Base-by-base conservation (phyloP, 2,113 vertebrate species). In the Cyprinodon variegatus region DNA sequence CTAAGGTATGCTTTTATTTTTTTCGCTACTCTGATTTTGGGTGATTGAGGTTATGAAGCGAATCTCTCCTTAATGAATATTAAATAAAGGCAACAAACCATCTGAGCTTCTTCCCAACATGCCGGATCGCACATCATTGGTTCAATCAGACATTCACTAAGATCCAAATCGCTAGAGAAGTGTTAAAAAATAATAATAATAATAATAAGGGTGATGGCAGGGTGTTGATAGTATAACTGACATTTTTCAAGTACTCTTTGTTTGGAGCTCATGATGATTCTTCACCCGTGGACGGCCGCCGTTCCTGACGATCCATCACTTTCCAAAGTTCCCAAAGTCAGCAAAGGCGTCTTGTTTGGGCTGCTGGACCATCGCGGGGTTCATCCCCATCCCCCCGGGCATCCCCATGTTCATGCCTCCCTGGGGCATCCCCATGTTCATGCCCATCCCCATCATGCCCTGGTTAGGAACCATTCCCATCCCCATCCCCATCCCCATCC, bases 241-340 rank as follows among this genome's bases (percentile, higher is more conserved):
- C 70, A 90, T 92, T 80, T 87, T 94, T 95, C 93, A 95, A 94
- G 94, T 95, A 94, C 87, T 94, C 90, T 94, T 94, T 94, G 92
- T 96, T 95, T 96, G 95, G 92, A 95, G 94, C 95, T 97, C 92
- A 76, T 95, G 61, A 95, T 92, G 96, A 95, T 96, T 95, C 96
- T 97, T 97, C 96, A 96, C 95, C 88, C 82, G 68, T 67, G 87
- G 88, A 89, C 77, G 79, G 79, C 65, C 76, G 74, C 76, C 63
- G 37, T 77, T 82, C 76, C 77, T 75, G 61, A 76, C 48, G 37
- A 71, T 72, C 60, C 68, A 80, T 96, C 95, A 99, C 94, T 99
- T 99, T 92, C 97, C 96, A 93, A 99, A 99, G 95, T 98, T 99
- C 92, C 94, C 96, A 71, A 99, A 99, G 92, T 98, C 97, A 92